Evolutionary conservation across 2,888 invertebrate species (phyloP), one percentile per base, ranked within the genome.

Genomic region (Stegana nigrithorax): DNA sequence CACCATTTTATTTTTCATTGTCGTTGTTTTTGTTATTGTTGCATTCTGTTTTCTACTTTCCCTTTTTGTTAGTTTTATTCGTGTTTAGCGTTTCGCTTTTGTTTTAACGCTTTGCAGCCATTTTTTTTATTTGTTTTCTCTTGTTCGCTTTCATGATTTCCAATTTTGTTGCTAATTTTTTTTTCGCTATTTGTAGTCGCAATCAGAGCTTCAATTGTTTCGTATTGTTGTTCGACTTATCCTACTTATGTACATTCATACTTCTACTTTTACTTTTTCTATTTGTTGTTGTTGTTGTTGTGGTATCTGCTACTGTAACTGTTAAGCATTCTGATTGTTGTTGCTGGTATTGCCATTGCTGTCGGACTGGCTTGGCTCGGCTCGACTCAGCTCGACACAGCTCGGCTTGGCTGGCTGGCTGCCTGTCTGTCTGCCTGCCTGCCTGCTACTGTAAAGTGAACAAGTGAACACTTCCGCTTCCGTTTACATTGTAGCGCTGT

Each of bases 401-500:
- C n/a, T n/a, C n/a, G n/a, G n/a, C n/a, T n/a, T n/a, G n/a, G n/a
- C n/a, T n/a, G n/a, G n/a, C n/a, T n/a, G n/a, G n/a, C n/a, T n/a
- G n/a, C n/a, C n/a, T n/a, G n/a, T n/a, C n/a, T n/a, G n/a, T n/a
- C n/a, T n/a, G n/a, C n/a, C n/a, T n/a, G n/a, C n/a, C n/a, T n/a
- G 67, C 64, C 32, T 32, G 32, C 32, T 32, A 32, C 6, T 32
- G 5, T 5, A 44, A 67, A 62, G 57, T 67, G 67, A 64, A 53
- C 60, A 74, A 77, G 73, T 73, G 73, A 73, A 65, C 65, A 65
- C 67, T 79, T 75, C 73, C 75, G 79, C 63, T 74, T 75, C 73
- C 77, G 67, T 56, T 44, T 44, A 17, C 55, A 29, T 65, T n/a
- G 14, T n/a, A 64, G 58, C 69, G 47, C 62, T 59, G 55, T 36